A percentile compares a stretch with the other conserved stretches of the same genome.
Evolutionary conservation across 2,113 vertebrate species (phyloP).

Genomic region (Nycticryphes semicollaris): DNA sequence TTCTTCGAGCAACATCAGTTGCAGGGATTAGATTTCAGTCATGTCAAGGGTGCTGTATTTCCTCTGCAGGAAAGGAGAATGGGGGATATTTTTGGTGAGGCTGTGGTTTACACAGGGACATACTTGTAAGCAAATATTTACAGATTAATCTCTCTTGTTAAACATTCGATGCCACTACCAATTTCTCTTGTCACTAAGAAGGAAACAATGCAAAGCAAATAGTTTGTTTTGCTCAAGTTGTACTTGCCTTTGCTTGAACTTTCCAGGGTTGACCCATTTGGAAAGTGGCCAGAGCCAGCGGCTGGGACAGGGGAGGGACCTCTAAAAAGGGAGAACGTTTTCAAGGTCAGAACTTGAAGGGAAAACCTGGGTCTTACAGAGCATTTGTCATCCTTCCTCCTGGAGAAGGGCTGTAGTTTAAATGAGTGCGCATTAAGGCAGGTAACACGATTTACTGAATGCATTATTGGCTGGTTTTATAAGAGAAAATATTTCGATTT

Average conservation of each 20-base stretch:
- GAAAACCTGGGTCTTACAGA: background rate
- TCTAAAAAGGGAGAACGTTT: background rate
- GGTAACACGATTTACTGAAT: background rate
- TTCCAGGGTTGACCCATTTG: background rate
- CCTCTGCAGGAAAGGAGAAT: background rate
- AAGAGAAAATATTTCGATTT: background rate
- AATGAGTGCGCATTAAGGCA: background rate
- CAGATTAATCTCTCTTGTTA: background rate
- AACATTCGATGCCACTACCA: background rate
- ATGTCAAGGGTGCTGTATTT: background rate
- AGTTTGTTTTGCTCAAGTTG: background rate
- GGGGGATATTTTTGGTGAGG: background rate
- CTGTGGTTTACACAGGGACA: background rate
- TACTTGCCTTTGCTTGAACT: background rate
- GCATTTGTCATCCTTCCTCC: background rate
- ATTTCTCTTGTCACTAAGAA: background rate
- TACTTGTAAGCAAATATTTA: constrained; percentile 23
- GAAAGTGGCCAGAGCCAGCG: background rate
- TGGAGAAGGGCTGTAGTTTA: background rate
- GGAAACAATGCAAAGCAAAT: background rate
- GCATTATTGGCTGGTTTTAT: background rate
- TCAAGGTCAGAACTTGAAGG: background rate
- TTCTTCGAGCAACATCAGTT: background rate
- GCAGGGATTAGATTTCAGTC: background rate
- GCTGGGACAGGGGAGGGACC: background rate